Percentiles rank a stretch among this genome's conserved stretches.
phyloP scores from a whole-genome alignment of 2,113 vertebrate species.

The Xiphias gladius region DNA sequence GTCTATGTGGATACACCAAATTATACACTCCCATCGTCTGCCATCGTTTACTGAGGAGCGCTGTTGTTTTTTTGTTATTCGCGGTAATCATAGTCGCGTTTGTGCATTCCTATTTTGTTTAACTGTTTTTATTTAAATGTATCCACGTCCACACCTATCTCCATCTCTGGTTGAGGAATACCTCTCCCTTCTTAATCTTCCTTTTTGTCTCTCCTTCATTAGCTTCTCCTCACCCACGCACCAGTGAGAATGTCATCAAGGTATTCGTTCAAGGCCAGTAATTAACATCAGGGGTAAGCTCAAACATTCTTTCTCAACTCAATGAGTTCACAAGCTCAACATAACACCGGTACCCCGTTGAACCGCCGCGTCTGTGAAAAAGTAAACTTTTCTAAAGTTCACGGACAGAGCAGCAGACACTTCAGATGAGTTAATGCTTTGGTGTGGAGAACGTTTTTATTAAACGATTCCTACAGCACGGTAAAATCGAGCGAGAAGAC shows the following conservation, averaged over 20 bases:
- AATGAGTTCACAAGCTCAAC: slow-evolving; percentile 19
- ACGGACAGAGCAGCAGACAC: not conserved
- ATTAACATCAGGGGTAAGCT: slow-evolving; percentile 17
- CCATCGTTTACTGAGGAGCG: no score
- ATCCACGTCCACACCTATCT: not conserved
- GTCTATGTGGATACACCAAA: no score
- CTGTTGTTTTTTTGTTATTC: no score
- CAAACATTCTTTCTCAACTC: not conserved
- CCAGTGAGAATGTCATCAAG: not conserved
- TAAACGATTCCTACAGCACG: no score
- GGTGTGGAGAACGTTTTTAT: no score
- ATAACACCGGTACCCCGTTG: not conserved
- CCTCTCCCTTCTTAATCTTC: not conserved
- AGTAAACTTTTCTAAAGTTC: not conserved
- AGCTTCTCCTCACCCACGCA: slow-evolving; percentile 4
- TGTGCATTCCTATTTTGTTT: no score
- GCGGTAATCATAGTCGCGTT: not conserved
- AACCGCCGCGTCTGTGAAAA: not conserved
- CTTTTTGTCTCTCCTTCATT: slow-evolving; percentile 1
- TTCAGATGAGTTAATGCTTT: no score
- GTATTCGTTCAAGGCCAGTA: not conserved
- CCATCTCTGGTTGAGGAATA: not conserved
- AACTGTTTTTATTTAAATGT: not conserved
- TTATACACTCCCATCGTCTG: no score
- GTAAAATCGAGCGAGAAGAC: no score